Evolutionary conservation across 2,888 invertebrate species (phyloP).

Genomic region (Cephus spinipes): DNA sequence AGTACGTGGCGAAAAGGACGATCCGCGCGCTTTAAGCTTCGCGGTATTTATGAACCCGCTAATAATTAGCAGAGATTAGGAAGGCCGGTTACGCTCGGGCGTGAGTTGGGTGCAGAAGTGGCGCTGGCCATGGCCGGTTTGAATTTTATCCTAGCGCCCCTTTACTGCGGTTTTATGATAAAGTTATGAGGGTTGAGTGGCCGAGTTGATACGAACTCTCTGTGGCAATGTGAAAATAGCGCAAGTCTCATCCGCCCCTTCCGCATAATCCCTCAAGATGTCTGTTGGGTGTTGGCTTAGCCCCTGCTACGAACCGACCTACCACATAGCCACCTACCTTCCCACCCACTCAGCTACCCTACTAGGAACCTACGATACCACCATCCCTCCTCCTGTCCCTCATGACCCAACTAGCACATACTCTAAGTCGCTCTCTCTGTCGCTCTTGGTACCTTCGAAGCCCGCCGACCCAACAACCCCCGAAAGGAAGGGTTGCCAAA

Average conservation of each 20-base stretch:
- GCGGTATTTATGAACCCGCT: constrained; percentile 7
- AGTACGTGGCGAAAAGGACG: not conserved
- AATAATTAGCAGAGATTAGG: constrained; percentile 26
- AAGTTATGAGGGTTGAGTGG: constrained; percentile 21
- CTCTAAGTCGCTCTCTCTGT: constrained; percentile 21
- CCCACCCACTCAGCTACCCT: not conserved
- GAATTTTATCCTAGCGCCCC: constrained; percentile 21
- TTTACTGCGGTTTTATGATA: constrained; percentile 19
- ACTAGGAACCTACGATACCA: no score
- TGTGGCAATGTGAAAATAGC: constrained; percentile 1
- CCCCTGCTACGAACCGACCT: not conserved
- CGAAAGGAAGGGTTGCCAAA: constrained; percentile 2
- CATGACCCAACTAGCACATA: no score
- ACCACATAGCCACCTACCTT: not conserved
- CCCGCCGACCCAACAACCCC: not conserved
- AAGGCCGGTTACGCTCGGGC: constrained; percentile 15
- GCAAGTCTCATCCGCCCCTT: not conserved
- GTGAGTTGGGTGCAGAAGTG: constrained; percentile 8
- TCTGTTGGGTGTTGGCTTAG: constrained; percentile 3
- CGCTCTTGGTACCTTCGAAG: no score
- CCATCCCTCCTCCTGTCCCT: no score
- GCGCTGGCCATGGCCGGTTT: constrained; percentile 6
- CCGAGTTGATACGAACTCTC: constrained; percentile 22
- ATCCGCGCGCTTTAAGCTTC: constrained; percentile 2
- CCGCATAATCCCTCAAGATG: constrained; percentile 6